Evolutionary conservation across 2,113 vertebrate genomes (phyloP).

Genomic region (Oceanites oceanicus): DNA sequence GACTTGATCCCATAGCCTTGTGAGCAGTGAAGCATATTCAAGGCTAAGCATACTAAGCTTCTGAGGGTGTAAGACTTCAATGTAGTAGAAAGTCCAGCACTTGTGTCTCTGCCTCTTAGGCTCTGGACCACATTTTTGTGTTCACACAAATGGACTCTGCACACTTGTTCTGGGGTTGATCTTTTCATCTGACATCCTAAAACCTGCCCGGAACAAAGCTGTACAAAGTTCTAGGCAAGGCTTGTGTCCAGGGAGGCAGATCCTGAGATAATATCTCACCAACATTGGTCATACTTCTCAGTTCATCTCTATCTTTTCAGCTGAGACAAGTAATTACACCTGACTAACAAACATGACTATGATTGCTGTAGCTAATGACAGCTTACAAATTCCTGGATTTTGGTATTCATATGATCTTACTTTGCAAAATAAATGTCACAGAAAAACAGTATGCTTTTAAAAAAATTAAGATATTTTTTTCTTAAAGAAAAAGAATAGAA

Average conservation of each 20-base stretch:
- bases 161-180: neutral
- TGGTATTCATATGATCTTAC: neutral
- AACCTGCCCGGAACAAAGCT: neutral
- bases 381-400: neutral
- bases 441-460: neutral
- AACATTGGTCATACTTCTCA: neutral
- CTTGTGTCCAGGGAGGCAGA: neutral
- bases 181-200: neutral
- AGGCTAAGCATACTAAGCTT: neutral
- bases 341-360: neutral
- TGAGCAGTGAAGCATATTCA: neutral
- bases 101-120: neutral
- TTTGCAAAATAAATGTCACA: neutral
- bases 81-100: neutral
- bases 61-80: neutral
- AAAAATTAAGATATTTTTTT: neutral
- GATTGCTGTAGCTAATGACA: neutral
- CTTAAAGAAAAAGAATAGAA: neutral
- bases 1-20: neutral
- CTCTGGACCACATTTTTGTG: too few relatives aligned
- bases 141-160: neutral
- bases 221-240: neutral
- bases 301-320: neutral
- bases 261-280: neutral
- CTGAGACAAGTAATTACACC: neutral